Base-by-base conservation (phyloP, 2,888 invertebrate genomes). In the Ferrisia virgata region DNA sequence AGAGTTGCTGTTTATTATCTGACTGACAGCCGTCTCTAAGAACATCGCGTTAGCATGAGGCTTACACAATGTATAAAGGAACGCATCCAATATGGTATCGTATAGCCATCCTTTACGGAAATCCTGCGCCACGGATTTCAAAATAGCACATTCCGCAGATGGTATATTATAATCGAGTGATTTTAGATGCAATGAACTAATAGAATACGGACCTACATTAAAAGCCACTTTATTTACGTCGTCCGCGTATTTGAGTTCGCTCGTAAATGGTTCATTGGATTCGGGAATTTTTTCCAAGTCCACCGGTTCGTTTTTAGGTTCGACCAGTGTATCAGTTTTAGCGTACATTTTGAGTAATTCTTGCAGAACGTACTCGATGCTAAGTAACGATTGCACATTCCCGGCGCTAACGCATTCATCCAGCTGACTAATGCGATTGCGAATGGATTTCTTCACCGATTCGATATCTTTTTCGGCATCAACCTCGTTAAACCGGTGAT, bases 101-200 rank as follows among this genome's bases (percentile, higher is more conserved):
- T 81, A 81, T 3, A 81, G 11, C 81, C 81, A 81, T 15, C 81
- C 81, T 81, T 81, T 81, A 25, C 36, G 47, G 31, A 53, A 81
- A 53, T 58, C 81, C 15, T 43, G 43, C 5, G 47, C 47, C 8
- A 36, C 81, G 13, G 36, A 53, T 58, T 81, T 43, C 0, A 81
- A 6, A 36, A 43, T 36, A 25, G 31, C 33, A 11, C 36, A 53
- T 36, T 81, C 81, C 11, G 47, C 47, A 15, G 47, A 47, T 22
- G 81, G 53, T 47, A 81, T 81, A 53, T 81, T 53, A 11, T 43
- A 53, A 58, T 81, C 53, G 36, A 81, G 58, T 31, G 81, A 81
- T 81, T 81, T 81, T 6, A 81, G 8, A 53, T 81, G 81, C 15
- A 53, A 31, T 13, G 58, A 31, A 3, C 58, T 43, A 22, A 81